Evolutionary conservation across 2,888 invertebrate genomes (phyloP), one percentile per base, ranked within the genome.

Genomic region (Dastarcus helophoroides): DNA sequence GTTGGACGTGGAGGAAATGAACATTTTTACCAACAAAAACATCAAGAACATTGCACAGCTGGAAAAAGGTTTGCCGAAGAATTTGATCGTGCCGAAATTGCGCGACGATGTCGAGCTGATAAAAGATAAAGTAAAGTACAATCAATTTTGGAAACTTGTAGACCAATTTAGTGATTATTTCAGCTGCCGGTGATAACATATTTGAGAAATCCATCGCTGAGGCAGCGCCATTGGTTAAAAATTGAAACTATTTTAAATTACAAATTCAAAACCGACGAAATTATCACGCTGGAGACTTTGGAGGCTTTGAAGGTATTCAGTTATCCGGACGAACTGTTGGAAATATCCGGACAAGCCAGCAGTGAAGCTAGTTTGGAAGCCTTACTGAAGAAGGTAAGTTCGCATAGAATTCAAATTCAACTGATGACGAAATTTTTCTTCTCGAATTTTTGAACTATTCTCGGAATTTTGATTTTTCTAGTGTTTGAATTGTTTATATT

Each of bases 341-440:
- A 90, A 51, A 75, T 91, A 5, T 82, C 89, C 0, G 80, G 79
- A 0, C 83, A 86, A 54, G 91, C 91, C 0, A 86, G 83, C 44
- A 86, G 89, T 2, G 91, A 93, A 56, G 79, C 80, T 3, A 79
- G 80, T 4, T 67, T 91, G 7, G 90, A 91, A 59, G 62, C 64
- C 4, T 68, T 90, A 49, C 63, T 91, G 4, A 82, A 79, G 50
- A 85, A 79, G 67, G 79, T 76, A 44, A 11, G 22, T 35, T 21
- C 11, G 27, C 29, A 31, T 29, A 12, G 8, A 16, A n/a, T n/a
- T n/a, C n/a, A n/a, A n/a, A n/a, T n/a, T n/a, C n/a, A n/a, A n/a
- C n/a, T n/a, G n/a, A n/a, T n/a, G n/a, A n/a, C n/a, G n/a, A n/a
- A n/a, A n/a, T n/a, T n/a, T n/a, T n/a, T n/a, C n/a, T n/a, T n/a